A percentile compares a stretch with the other conserved stretches of the same genome.
Evolutionary conservation across 2,888 invertebrate species (phyloP).

Genomic region (Conistra vaccinii): DNA sequence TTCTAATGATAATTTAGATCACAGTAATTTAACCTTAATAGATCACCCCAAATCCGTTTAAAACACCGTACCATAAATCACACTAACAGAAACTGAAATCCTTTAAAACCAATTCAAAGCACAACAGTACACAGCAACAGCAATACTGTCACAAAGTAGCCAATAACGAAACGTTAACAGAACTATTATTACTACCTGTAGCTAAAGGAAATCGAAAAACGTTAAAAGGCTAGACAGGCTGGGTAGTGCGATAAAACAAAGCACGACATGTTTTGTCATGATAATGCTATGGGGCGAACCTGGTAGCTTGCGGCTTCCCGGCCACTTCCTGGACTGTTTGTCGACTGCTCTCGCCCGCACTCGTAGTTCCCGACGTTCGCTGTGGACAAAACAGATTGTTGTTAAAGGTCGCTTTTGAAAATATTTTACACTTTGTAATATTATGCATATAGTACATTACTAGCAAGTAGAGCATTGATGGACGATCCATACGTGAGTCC

Average conservation of each 20-base stretch:
- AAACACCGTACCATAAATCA: background rate
- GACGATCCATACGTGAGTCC: too few relatives aligned
- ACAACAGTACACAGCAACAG: slow-evolving; percentile 10
- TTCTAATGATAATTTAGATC: background rate
- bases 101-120: slow-evolving; percentile 18
- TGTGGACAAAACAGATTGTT: slow-evolving; percentile 78
- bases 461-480: too few relatives aligned
- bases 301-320: slow-evolving; percentile 82
- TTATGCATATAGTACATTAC: too few relatives aligned
- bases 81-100: slow-evolving; percentile 1
- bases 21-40: background rate
- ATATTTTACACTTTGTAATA: background rate
- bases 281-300: slow-evolving; percentile 72
- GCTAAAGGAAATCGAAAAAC: slow-evolving; percentile 38
- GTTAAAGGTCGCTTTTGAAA: background rate
- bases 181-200: slow-evolving; percentile 28
- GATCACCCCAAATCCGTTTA: background rate
- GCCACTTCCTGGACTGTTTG: slow-evolving; percentile 81
- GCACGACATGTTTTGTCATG: slow-evolving; percentile 20
- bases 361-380: slow-evolving; percentile 86
- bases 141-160: slow-evolving; percentile 16
- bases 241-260: slow-evolving; percentile 14
- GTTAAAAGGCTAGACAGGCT: slow-evolving; percentile 31
- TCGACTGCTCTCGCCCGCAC: slow-evolving; percentile 81
- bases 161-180: slow-evolving; percentile 24